phyloP scores from a whole-genome alignment of 2,113 vertebrate genomes.

The Siphamia tubifer region DNA sequence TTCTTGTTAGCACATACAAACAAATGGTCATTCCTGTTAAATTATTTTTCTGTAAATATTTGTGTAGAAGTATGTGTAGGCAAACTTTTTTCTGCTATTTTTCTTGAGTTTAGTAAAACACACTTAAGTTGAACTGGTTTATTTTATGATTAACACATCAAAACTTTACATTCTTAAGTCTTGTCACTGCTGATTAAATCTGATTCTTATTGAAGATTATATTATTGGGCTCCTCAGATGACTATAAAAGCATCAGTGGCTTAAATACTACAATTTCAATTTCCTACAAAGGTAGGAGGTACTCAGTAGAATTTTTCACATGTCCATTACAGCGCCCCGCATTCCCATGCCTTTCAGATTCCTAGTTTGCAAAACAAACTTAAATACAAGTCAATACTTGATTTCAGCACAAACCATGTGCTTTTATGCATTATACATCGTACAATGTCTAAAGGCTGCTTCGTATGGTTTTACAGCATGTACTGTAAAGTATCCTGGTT shows the following conservation, averaged over 20 bases:
- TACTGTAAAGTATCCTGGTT: not conserved
- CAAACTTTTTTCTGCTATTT: not conserved
- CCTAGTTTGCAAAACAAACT: too few species aligned
- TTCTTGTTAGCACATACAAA: too few species aligned
- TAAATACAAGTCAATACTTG: too few species aligned
- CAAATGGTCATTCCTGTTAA: too few species aligned
- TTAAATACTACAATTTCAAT: too few species aligned
- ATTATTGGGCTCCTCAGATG: not conserved
- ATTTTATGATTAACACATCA: not conserved
- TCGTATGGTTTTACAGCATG: not conserved
- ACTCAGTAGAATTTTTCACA: too few species aligned
- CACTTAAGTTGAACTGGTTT: too few species aligned
- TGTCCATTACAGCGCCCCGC: too few species aligned
- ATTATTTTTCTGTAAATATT: too few species aligned
- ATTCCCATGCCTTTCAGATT: too few species aligned
- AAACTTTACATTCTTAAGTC: not conserved
- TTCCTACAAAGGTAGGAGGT: too few species aligned
- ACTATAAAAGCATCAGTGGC: too few species aligned
- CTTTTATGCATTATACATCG: not conserved
- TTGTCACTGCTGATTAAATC: not conserved
- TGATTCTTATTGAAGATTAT: not conserved
- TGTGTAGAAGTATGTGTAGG: not conserved
- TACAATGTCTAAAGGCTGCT: not conserved
- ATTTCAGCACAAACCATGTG: not conserved
- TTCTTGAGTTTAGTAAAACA: not conserved